Evolutionary conservation across 2,113 vertebrate genomes (phyloP), one percentile per base, ranked within the genome.

Genomic region (Syngnathus scovelli): DNA sequence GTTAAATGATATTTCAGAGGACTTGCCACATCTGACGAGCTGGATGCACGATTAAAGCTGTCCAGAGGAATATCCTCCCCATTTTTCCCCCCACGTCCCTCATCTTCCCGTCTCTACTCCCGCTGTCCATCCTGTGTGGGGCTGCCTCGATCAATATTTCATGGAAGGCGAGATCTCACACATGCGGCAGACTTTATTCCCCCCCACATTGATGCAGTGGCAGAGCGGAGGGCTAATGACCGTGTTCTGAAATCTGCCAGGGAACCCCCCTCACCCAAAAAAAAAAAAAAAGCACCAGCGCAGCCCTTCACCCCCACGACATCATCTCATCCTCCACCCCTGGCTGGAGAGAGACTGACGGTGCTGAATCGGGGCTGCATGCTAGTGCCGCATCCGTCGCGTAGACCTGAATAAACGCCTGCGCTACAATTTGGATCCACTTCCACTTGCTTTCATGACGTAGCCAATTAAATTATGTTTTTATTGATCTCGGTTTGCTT

Each of bases 291-390:
- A 49, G 49, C 48, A 23, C 33, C 64, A 39, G 48, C 36, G 10
- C 64, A 21, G 6, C 33, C 56, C 41, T 77, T 78, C 58, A 64
- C 61, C 62, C 76, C 70, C 36, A 36, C 55, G 36, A 36, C 27
- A 36, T 58, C 55, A 36, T 76, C 61, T 37, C 39, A 46, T 76
- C 66, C 58, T 43, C 68, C 69, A 51, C 61, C 44, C 60, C 39
- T 61, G 64, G 43, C 15, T 61, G 56, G 37, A 37, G 68, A 69
- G 63, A 74, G 73, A 43, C 39, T 52, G 66, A 61, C 54, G 7
- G 77, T 92, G 82, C 92, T 93, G 92, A 92, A 91, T 86, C 72
- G 71, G 68, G 83, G 79, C 82, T 23, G 69, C 72, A 74, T 64
- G 67, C 83, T 77, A 79, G 79, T 78, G 74, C 77, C 80, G 84